A percentile compares a stretch with the other conserved stretches of the same genome.
Conservation (phyloP, 2,113 vertebrate genomes). For the Microcebus tavaratra region DNA sequence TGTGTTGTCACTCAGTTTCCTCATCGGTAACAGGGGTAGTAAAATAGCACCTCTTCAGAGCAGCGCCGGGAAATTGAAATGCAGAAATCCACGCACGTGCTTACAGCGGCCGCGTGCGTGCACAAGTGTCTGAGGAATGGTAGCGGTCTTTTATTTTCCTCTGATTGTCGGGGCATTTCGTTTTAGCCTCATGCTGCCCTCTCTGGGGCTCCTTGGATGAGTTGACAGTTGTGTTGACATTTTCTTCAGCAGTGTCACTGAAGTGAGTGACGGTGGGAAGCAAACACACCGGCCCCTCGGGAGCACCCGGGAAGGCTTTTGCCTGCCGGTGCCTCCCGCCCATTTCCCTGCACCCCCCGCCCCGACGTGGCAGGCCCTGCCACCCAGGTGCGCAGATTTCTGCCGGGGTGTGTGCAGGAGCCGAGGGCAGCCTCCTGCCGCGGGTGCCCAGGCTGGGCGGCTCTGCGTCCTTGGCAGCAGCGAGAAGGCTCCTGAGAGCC, state of each 20-base stretch:
- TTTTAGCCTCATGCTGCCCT: neutral
- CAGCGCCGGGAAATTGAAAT: rapidly evolving
- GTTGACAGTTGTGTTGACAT: neutral
- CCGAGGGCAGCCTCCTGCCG: rapidly evolving
- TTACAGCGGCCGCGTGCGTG: rapidly evolving
- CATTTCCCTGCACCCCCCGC: rapidly evolving
- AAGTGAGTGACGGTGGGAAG: rapidly evolving
- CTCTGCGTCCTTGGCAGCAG: neutral
- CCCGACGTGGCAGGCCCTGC: neutral
- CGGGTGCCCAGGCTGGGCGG: neutral
- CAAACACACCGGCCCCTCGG: rapidly evolving
- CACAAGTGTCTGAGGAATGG: rapidly evolving
- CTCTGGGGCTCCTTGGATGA: neutral
- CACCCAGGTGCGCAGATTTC: rapidly evolving
- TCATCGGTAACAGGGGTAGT: rapidly evolving
- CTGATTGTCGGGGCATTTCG: neutral
- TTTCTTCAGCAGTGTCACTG: neutral
- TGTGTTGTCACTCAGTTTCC: neutral
- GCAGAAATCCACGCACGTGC: rapidly evolving
- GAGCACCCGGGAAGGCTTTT: rapidly evolving
- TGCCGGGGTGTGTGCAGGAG: rapidly evolving
- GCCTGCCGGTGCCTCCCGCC: neutral
- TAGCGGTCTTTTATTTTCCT: neutral
- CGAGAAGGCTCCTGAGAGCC: no score
- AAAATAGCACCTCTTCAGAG: neutral